Evolutionary conservation across 2,113 vertebrate species (phyloP), one percentile per base, ranked within the genome.

Genomic region (Prochilodus magdalenae): DNA sequence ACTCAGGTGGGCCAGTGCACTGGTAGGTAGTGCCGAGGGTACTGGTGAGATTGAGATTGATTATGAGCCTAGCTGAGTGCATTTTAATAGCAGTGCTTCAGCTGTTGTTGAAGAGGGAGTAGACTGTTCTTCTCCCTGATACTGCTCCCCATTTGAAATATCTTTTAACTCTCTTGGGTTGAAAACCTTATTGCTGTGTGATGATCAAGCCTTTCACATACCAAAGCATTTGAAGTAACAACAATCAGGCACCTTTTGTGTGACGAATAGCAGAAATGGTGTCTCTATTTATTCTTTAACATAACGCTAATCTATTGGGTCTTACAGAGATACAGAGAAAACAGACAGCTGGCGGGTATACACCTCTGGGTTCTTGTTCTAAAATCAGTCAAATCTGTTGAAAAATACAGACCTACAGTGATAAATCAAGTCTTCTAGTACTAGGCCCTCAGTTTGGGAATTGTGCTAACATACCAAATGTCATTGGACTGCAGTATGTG

Each of bases 1-100:
- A 77, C 49, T 73, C 60, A 59, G 70, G 75, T 79, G 70, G 60
- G 51, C 66, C 26, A 44, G 18, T 75, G 51, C 62, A 47, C 73
- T 75, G 49, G 47, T 81, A 75, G 62, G 72, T 69, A 73, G 66
- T 75, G 72, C 62, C 40, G 30, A 33, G 59, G 49, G 76, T 77
- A 55, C 33, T 40, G 33, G 14, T 5, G 20, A 66, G 75, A 83
- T 73, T 79, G 82, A 83, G 82, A 83, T 79, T 83, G 82, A 83
- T 83, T 79, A 77, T 74, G 49, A 65, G 27, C 70, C 57, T 24
- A 63, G 62, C 47, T 33, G 53, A 79, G 59, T 74, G 76, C 76
- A 79, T 83, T 79, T 67, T 79, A 83, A 79, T 57, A 59, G 82
- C 60, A 20, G 8, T 62, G 51, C 70, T 55, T 77, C 44, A 65